Percentiles rank a stretch among this genome's conserved stretches.
Conservation (phyloP, 2,797 vertebrate species). For the Scolopax bukidnonensis region DNA sequence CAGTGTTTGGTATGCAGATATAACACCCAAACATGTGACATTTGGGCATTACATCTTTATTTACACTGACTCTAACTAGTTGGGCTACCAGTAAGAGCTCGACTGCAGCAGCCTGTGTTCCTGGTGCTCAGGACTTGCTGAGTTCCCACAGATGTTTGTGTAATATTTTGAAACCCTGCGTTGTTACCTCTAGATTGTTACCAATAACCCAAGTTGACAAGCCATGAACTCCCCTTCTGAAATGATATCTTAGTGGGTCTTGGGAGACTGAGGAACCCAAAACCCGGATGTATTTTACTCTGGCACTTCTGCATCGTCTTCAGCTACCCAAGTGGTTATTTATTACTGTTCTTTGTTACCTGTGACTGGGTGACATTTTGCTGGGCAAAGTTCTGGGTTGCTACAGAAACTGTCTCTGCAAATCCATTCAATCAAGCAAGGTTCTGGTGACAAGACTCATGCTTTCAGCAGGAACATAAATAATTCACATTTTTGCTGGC, state of each 20-base stretch:
- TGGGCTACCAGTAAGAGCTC: background rate
- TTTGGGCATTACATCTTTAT: background rate
- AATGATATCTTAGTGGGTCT: background rate
- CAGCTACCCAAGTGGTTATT: background rate
- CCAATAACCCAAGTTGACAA: fast-evolving
- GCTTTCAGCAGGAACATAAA: slow-evolving; percentile 57
- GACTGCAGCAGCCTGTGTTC: background rate
- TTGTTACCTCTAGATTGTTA: background rate
- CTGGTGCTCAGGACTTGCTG: background rate
- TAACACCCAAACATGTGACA: background rate
- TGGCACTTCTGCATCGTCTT: background rate
- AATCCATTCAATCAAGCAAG: slow-evolving; percentile 18
- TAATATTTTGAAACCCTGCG: background rate
- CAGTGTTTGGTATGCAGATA: background rate
- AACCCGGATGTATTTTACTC: background rate
- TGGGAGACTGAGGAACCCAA: background rate
- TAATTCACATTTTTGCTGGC: slow-evolving; percentile 42
- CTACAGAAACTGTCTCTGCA: slow-evolving; percentile 56
- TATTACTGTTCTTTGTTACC: background rate
- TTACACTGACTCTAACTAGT: background rate
- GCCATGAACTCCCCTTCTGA: background rate
- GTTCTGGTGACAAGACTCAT: slow-evolving; percentile 2
- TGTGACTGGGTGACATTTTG: background rate
- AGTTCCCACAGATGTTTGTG: background rate
- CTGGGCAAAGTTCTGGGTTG: slow-evolving; percentile 13